Percentiles rank a stretch among this genome's conserved stretches.
Evolutionary conservation across 2,113 vertebrate species (phyloP).

Genomic region (Lophotis ruficrista): DNA sequence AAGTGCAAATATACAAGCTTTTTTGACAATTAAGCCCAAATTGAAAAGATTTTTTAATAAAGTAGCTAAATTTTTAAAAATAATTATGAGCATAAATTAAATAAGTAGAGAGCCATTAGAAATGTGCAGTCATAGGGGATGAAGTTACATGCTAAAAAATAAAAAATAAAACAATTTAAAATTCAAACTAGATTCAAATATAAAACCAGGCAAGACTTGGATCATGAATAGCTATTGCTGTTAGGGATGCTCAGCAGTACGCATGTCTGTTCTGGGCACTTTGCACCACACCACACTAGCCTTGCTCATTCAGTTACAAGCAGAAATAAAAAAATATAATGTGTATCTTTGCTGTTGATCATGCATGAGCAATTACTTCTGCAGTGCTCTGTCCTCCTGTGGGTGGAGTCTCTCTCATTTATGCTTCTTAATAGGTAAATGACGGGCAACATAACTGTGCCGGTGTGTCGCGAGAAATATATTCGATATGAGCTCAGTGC

Average conservation of each 20-base stretch:
- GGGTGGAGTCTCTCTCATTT: background rate
- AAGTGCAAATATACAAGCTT: slow-evolving; percentile 11
- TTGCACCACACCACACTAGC: background rate
- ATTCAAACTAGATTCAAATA: background rate
- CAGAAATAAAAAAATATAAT: background rate
- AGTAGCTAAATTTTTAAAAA: background rate
- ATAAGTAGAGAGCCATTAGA: background rate
- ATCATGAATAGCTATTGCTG: accelerated
- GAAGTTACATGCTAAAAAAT: background rate
- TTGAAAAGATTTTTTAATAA: slow-evolving; percentile 15
- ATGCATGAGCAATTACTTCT: background rate
- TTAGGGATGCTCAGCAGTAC: background rate
- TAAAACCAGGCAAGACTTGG: background rate
- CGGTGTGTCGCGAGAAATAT: background rate
- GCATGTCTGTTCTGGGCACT: background rate
- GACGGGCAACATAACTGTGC: background rate
- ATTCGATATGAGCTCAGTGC: background rate
- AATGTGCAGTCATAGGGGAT: background rate
- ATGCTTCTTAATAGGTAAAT: background rate
- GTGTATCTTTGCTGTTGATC: background rate
- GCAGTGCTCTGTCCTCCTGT: background rate
- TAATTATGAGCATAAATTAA: background rate
- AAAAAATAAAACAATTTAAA: background rate
- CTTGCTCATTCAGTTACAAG: background rate
- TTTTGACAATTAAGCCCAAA: slow-evolving; percentile 19